phyloP scores from a whole-genome alignment of 2,113 vertebrate genomes.

The Larimichthys crocea region DNA sequence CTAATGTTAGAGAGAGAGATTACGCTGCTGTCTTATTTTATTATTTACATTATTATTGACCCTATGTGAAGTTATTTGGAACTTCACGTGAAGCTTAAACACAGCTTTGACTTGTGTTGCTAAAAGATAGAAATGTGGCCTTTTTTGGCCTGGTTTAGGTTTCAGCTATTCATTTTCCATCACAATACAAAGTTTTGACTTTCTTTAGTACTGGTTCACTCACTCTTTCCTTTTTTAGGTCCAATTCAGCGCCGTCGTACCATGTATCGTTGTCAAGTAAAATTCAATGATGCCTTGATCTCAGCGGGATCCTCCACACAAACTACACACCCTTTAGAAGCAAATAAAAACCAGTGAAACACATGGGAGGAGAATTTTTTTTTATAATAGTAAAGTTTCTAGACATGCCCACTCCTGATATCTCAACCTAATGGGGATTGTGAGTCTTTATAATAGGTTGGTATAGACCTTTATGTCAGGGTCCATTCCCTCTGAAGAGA shows the following conservation, averaged over 20 bases:
- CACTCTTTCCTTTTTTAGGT: not conserved
- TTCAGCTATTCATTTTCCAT: not conserved
- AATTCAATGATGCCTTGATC: not conserved
- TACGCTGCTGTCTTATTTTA: not conserved
- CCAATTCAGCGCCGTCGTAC: not conserved
- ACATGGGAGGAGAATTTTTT: too few species aligned
- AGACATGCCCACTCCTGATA: not conserved
- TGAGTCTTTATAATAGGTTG: conserved; percentile 31
- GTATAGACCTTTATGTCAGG: conserved; percentile 30
- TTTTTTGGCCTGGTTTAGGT: too few species aligned
- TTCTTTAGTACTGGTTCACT: not conserved
- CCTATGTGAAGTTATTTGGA: not conserved
- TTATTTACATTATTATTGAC: not conserved
- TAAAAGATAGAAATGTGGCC: too few species aligned
- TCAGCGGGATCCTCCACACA: not conserved
- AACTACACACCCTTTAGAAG: not conserved
- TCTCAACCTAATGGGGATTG: conserved; percentile 21
- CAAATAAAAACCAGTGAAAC: not conserved
- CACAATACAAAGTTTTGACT: not conserved
- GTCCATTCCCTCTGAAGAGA: conserved; percentile 55
- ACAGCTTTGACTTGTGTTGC: not conserved
- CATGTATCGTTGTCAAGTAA: not conserved
- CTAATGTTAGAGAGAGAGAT: not conserved
- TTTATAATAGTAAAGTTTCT: too few species aligned
- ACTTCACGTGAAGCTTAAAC: not conserved